Base-by-base conservation (phyloP, 2,888 invertebrate species). In the Dimorphilus gyrociliatus region DNA sequence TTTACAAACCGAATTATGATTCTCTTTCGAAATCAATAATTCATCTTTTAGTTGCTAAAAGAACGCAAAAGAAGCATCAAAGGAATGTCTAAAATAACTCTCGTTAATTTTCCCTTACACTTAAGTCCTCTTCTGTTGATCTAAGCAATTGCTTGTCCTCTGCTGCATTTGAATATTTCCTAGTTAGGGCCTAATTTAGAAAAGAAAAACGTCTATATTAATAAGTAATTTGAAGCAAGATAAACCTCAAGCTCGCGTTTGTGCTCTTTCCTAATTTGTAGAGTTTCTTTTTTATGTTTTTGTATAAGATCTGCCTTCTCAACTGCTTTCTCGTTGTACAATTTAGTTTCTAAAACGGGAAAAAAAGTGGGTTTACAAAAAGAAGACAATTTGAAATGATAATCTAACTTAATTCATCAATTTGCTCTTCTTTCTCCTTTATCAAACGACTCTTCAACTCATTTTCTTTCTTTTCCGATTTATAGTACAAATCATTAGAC, bases 201-300 rank as follows among this genome's bases (percentile, higher is more conserved):
- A n/a, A n/a, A n/a, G n/a, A n/a, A n/a, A n/a, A n/a, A n/a, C n/a
- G n/a, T n/a, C n/a, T n/a, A n/a, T n/a, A n/a, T n/a, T n/a, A n/a
- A n/a, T n/a, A n/a, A n/a, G n/a, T n/a, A n/a, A n/a, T n/a, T n/a
- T n/a, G 21, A 21, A 10, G 16, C 10, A n/a, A 12, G 5, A 38
- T 47, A 36, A 40, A 55, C 55, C 35, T 57, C 53, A 8, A 54
- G 27, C 30, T 57, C 57, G 29, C 48, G 48, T 37, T 52, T 53
- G 36, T 55, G 48, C 34, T 56, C 54, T 25, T 48, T 51, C 36
- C 47, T 44, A 36, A 53, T 35, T 17, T 33, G 35, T 8, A 50
- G 48, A 4, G 53, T 41, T 4, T 47, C 41, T 28, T 44, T 37
- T 26, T 48, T 45, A 19, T 51, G 45, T 19, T 55, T 51, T 32